Base-by-base conservation (phyloP, 2,797 vertebrate species). In the Hephaestus fuliginosus region DNA sequence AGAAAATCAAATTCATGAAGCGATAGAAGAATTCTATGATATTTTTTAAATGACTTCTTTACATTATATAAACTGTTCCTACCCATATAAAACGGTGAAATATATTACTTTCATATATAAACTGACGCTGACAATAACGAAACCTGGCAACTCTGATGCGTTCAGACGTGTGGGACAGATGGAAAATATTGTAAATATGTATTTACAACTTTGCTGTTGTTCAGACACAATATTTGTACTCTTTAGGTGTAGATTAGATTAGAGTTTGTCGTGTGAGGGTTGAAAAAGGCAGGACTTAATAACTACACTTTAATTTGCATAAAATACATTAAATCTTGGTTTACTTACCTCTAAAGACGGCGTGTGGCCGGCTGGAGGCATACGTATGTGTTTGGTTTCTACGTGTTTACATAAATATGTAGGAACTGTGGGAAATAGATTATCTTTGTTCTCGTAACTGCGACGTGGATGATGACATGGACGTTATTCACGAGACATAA, bases 71-170 rank as follows among this genome's bases (percentile, higher is more conserved):
- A 12, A 39, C 0, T 22, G 0, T 22, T 30, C 13, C 1, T n/a
- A 15, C 4, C 4, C 2, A 33, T 61, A 60, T 22, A 0, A 15
- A 17, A 20, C 7, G 2, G 2, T 10, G 10, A 51, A 33, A 41
- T 18, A 20, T 13, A n/a, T 39, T 39, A 3, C 1, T 66, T 33
- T 57, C 6, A 53, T 44, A 51, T 30, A 3, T 9, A 76, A 65
- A 56, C 8, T 14, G 5, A 66, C n/a, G 11, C 7, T 17, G n/a
- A 28, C 17, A 33, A 13, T 18, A 14, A 48, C 10, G 13, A 12
- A 80, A 88, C 67, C 84, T 86, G 86, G 86, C 86, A 88, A 78
- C 84, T 74, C 15, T 3, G 36, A 7, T 1, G 17, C 39, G 8
- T 72, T 78, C 55, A 28, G 43, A 43, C 3, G 2, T 18, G 41